These are phyloP conservation scores for Pelusios castaneus DNA, from an alignment of 2,113 vertebrate species.

Conservation along the genomic window DNA sequence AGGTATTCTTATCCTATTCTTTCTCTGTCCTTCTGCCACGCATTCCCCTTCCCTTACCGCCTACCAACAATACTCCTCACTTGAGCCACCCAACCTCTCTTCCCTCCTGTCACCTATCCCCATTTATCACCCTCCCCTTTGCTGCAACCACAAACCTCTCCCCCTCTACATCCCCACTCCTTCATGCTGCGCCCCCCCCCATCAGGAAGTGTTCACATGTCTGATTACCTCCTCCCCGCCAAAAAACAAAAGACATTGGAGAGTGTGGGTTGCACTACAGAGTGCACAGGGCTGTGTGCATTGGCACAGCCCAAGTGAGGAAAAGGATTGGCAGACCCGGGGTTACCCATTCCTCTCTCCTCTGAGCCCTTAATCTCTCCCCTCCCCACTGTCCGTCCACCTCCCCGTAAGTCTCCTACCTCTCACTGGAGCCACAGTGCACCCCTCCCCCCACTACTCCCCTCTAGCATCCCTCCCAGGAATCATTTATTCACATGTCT, in stretches of 20 bases:
- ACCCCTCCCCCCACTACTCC: no score
- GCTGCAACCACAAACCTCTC: neutral
- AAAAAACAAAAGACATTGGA: no score
- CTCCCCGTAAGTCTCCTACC: neutral
- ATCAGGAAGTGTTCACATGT: neutral
- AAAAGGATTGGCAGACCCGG: neutral
- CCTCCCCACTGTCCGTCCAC: neutral
- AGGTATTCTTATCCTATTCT: neutral
- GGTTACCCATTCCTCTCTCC: neutral
- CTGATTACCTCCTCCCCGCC: no score
- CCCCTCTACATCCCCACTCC: neutral
- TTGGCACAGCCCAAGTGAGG: no score
- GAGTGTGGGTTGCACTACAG: no score
- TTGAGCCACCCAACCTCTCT: neutral
- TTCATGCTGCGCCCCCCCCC: no score
- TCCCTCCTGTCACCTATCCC: fast-evolving
- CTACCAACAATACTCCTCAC: neutral
- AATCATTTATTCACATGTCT: no score
- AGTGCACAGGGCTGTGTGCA: no score
- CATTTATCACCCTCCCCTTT: neutral
- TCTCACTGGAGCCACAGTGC: neutral
- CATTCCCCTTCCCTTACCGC: neutral
- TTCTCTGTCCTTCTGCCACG: neutral
- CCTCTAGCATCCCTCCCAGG: no score
- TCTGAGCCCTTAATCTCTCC: neutral